Evolutionary conservation across 2,113 vertebrate genomes (phyloP), one percentile per base, ranked within the genome.

Genomic region (Oreotragus oreotragus): DNA sequence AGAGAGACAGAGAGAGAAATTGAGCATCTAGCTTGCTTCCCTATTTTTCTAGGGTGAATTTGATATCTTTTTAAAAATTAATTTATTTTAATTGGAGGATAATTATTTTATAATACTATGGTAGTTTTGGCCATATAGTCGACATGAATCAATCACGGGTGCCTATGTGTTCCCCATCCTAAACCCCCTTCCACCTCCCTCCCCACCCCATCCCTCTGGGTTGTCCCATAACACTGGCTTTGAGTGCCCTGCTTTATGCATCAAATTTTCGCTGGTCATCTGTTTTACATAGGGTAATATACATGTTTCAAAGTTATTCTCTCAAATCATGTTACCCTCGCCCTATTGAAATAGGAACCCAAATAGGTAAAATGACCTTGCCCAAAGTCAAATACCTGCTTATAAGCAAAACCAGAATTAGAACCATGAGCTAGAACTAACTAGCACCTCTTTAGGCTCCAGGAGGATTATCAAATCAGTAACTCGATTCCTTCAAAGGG

Each of bases 351-450:
- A 87, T 15, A 76, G 27, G n/a, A 53, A 88, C 16, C 28, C 12
- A 60, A 94, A 89, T 25, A 87, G 10, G 30, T 86, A 92, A 89
- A 76, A 73, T 85, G 43, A 95, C 28, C n/a, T 93, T 94, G 8
- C 47, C 51, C 84, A 87, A 89, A 43, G 25, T 86, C 39, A 92
- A 94, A 85, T 83, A 88, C 9, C 17, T 77, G 3, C 45, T 89
- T 94, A 76, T 85, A 73, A 94, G n/a, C 49, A 94, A 91, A 91
- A 77, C 3, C 8, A 76, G 47, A 91, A 73, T 88, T 89, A 89
- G 49, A 94, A 81, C 11, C 16, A 9, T 66, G n/a, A 88, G 27
- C 13, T 88, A 49, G 58, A 95, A 92, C 17, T 84, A 64, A 13
- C 19, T 66, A 64, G n/a, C 7, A 66, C 15, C 43, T 79, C 6